Base-by-base conservation (phyloP, 2,888 invertebrate genomes). In the Cheilosia vulpina region DNA sequence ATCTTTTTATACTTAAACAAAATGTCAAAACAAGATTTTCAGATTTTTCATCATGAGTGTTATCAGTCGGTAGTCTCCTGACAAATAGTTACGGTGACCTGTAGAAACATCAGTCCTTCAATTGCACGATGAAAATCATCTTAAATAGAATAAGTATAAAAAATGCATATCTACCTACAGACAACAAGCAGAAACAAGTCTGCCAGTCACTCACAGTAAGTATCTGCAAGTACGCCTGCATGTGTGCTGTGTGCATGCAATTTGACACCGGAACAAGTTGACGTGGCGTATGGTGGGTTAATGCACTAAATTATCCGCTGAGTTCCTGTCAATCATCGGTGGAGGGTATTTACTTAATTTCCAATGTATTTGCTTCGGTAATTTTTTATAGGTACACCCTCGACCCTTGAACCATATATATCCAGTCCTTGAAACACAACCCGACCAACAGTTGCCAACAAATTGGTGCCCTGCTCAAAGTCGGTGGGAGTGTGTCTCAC, bases 211-310 rank as follows among this genome's bases (percentile, higher is more conserved):
- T 52, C 43, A 11, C 63, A 62, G 43, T 85, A 78, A 72, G 50
- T 85, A 78, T 73, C 73, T 76, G 80, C 88, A 87, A 87, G 88
- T 82, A 83, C 87, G 83, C 71, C 80, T 55, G 84, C 84, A 80
- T 88, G 87, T 81, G 45, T 47, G 13, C 63, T 88, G 87, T 83
- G 50, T 47, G 9, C 68, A 77, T 87, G 88, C 71, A 87, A 87
- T 79, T 63, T 50, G 87, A 88, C 85, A 87, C 87, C 88, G 87
- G 87, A 87, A 87, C 88, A 88, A 88, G 82, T 88, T 85, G 79
- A 79, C 72, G 77, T 78, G 57, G 76, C 80, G 81, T 21, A 21
- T 76, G 69, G 77, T 79, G 87, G 87, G 88, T 87, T 88, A 88
- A 87, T 87, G 87, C 73, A 83, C 75, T 72, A 78, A 87, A 87